Base-by-base conservation (phyloP, 2,113 vertebrate species). In the Egretta garzetta region DNA sequence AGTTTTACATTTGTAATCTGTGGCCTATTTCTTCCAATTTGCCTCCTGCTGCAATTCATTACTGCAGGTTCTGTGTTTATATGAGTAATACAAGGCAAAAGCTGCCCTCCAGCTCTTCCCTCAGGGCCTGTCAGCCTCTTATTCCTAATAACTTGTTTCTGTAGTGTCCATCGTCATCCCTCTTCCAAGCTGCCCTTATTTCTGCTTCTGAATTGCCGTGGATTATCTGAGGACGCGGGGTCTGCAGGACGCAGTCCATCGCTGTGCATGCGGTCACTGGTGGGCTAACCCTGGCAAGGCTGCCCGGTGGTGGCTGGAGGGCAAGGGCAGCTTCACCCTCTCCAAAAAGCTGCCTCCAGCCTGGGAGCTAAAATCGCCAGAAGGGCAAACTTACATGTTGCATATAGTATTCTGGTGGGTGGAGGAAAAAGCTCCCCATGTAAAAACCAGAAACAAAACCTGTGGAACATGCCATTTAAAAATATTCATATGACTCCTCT, bases 151-250 rank as follows among this genome's bases (percentile, higher is more conserved):
- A 2, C 43, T 58, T 21, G 4, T 7, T 17, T 5, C 67, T 23
- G 32, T 0, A 4, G 60, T 0, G 30, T 1, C 43, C 35, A 1
- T 28, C 1, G 0, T 0, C 59, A 9, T 4, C 32, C 64, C 47
- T 39, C 10, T 30, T 8, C n/a, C 0, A 0, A 9, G 22, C 80
- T 58, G 80, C 41, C 55, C 43, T 63, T 24, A 39, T 30, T 23
- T 6, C 75, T 53, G 47, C 58, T 19, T 14, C 37, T 12, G 43
- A 0, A 4, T 3, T 1, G 53, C 74, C 6, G 59, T 9, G 83
- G 39, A 0, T 22, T 22, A 6, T 6, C 64, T 12, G 50, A 7
- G 74, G 37, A 6, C 6, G 3, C 0, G 5, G 33, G 22, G 30
- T 4, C 4, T 8, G 70, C 3, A 8, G 39, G 41, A 1, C 30